phyloP scores from a whole-genome alignment of 2,888 invertebrate genomes.

The Apamea monoglypha region DNA sequence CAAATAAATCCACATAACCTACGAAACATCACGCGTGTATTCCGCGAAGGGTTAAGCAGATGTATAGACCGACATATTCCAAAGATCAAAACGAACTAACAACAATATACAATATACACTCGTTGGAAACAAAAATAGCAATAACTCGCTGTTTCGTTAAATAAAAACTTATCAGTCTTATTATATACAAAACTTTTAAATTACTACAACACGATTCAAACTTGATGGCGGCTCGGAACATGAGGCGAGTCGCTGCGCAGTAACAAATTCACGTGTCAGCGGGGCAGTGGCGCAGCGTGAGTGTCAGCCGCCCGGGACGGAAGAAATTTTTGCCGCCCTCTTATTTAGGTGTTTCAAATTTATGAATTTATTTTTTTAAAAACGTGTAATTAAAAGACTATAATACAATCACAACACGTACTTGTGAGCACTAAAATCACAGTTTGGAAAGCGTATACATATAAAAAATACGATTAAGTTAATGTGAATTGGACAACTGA shows the following conservation, averaged over 20 bases:
- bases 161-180: conserved; percentile 61
- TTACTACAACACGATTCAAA: conserved; percentile 15
- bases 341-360: too few species aligned
- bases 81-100: conserved; percentile 13
- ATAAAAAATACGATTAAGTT: too few species aligned
- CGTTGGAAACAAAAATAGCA: conserved; percentile 10
- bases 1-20: not conserved
- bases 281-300: too few species aligned
- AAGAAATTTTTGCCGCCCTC: too few species aligned
- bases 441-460: too few species aligned
- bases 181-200: conserved; percentile 49
- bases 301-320: too few species aligned
- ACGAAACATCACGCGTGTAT: not conserved
- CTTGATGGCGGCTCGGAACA: not conserved
- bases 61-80: not conserved
- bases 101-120: conserved; percentile 50
- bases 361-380: too few species aligned
- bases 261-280: not conserved
- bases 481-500: too few species aligned
- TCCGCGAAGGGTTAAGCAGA: not conserved
- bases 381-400: too few species aligned
- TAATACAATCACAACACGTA: too few species aligned
- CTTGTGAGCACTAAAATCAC: too few species aligned
- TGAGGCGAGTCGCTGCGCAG: not conserved
- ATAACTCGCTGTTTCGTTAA: conserved; percentile 18